Percentiles rank a stretch among this genome's conserved stretches.
phyloP scores from a whole-genome alignment of 2,797 vertebrate genomes.

The Chelonia mydas region DNA sequence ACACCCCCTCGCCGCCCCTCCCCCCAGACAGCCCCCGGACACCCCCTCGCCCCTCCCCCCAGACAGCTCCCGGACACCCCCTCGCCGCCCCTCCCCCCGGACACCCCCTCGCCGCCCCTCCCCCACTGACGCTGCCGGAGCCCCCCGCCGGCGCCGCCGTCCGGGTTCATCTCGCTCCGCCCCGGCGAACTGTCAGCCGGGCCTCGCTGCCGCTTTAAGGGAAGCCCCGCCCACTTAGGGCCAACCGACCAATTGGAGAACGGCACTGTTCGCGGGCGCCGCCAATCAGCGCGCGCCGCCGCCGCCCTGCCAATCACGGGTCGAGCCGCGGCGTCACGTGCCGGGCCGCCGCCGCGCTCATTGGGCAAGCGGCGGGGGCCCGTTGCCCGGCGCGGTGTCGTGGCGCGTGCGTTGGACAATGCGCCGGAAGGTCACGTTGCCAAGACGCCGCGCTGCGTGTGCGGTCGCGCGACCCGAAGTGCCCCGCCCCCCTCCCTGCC shows the following conservation, averaged over 20 bases:
- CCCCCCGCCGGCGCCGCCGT: neutral
- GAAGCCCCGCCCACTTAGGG: neutral
- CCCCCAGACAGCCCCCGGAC: accelerated
- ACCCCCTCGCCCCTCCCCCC: too few relatives aligned
- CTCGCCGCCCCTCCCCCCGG: accelerated
- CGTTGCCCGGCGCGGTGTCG: neutral
- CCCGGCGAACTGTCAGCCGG: neutral
- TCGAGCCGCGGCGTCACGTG: neutral
- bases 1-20: too few relatives aligned
- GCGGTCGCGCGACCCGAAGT: neutral
- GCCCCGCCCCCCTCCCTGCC: too few relatives aligned
- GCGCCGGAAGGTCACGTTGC: neutral
- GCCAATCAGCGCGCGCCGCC: too few relatives aligned
- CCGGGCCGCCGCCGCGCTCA: neutral
- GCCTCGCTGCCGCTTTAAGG: neutral
- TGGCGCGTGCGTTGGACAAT: neutral
- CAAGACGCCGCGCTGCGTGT: too few relatives aligned
- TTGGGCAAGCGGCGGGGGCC: neutral
- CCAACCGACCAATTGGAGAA: neutral
- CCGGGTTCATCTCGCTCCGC: neutral
- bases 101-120: neutral
- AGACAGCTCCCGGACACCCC: too few relatives aligned
- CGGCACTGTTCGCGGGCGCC: too few relatives aligned
- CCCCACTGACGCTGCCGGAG: neutral
- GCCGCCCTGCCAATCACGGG: too few relatives aligned